Percentiles rank a stretch among this genome's conserved stretches.
Evolutionary conservation across 2,888 invertebrate genomes (phyloP).

Genomic region (Itoplectis maculator): DNA sequence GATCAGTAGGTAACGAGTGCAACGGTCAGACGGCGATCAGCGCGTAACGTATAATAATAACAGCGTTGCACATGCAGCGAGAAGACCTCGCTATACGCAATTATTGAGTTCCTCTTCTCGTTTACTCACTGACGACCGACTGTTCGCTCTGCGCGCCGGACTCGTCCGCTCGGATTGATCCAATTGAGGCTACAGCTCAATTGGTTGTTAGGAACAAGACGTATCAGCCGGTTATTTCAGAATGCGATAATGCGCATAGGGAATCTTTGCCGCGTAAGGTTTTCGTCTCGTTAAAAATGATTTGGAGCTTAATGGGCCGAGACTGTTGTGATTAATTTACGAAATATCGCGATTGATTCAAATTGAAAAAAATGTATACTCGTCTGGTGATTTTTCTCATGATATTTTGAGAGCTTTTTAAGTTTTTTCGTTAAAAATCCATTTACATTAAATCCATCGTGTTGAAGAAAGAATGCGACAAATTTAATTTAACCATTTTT

Average conservation of each 20-base stretch:
- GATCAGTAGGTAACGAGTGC: slow-evolving; percentile 67
- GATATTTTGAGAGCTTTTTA: no score
- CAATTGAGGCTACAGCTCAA: slow-evolving; percentile 66
- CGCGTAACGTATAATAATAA: slow-evolving; percentile 48
- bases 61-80: slow-evolving; percentile 22
- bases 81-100: slow-evolving; percentile 31
- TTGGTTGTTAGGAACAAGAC: slow-evolving; percentile 50
- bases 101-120: slow-evolving; percentile 57
- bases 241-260: slow-evolving; percentile 22
- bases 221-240: slow-evolving; percentile 47
- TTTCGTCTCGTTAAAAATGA: slow-evolving; percentile 15
- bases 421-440: no score
- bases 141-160: slow-evolving; percentile 26
- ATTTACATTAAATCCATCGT: neutral
- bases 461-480: neutral
- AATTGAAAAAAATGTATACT: neutral
- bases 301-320: neutral
- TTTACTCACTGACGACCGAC: slow-evolving; percentile 25
- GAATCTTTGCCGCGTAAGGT: slow-evolving; percentile 29
- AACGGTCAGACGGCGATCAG: slow-evolving; percentile 62
- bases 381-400: neutral
- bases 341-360: neutral
- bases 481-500: neutral
- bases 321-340: neutral
- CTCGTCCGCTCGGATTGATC: slow-evolving; percentile 57